Conservation (phyloP, 2,888 invertebrate genomes). For the Arge pagana region DNA sequence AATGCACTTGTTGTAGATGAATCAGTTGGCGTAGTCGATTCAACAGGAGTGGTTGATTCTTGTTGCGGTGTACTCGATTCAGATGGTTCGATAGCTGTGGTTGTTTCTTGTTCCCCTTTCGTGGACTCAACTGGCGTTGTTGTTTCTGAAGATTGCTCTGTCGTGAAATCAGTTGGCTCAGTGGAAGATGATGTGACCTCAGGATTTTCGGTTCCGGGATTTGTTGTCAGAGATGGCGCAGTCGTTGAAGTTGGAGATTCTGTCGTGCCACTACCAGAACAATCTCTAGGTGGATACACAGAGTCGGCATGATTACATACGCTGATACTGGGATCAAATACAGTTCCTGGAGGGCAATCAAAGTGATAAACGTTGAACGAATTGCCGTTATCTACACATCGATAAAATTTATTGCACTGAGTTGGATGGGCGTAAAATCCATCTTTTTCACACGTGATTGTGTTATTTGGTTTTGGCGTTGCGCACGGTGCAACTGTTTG, state of each 20-base stretch:
- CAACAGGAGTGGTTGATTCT: constrained; percentile 25
- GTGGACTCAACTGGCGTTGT: constrained; percentile 21
- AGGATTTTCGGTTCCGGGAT: background rate
- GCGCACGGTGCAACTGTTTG: constrained; percentile 33
- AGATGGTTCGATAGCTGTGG: background rate
- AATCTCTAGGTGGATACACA: constrained; percentile 63
- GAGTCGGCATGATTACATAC: constrained; percentile 72
- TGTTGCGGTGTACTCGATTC: constrained; percentile 14
- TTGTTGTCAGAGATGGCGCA: constrained; percentile 7
- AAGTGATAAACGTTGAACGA: constrained; percentile 70
- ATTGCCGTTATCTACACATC: constrained; percentile 68
- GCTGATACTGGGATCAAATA: constrained; percentile 70
- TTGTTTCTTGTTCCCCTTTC: constrained; percentile 2
- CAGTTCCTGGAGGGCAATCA: constrained; percentile 71
- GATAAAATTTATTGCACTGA: constrained; percentile 69
- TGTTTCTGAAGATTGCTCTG: constrained; percentile 8
- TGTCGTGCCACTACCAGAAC: constrained; percentile 23
- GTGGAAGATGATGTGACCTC: constrained; percentile 12
- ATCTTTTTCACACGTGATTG: constrained; percentile 60
- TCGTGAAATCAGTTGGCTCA: constrained; percentile 7
- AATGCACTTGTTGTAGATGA: constrained; percentile 20
- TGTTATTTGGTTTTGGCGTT: constrained; percentile 39
- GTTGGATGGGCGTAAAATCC: constrained; percentile 69
- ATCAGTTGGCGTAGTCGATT: constrained; percentile 17
- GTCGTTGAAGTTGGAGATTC: constrained; percentile 6